phyloP scores from a whole-genome alignment of 2,797 vertebrate species.

The Pelochelys cantorii region DNA sequence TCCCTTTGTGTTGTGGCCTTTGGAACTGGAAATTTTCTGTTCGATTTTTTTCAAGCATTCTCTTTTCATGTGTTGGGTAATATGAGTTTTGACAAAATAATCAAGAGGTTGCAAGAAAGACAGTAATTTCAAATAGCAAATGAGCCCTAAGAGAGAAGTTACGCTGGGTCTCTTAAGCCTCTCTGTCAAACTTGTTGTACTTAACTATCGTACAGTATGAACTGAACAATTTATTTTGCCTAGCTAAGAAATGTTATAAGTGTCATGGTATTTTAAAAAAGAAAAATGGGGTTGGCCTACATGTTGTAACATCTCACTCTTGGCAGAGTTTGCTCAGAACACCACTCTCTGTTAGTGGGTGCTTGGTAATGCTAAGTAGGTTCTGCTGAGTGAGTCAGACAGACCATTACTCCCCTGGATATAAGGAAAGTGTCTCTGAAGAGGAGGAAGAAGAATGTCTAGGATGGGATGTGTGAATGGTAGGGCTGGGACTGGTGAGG shows the following conservation, averaged over 20 bases:
- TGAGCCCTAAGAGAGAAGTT: constrained; percentile 14
- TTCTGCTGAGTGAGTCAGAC: not conserved
- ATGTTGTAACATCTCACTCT: constrained; percentile 27
- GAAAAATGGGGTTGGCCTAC: constrained; percentile 20
- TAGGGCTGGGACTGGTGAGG: not conserved
- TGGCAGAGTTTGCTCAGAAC: constrained; percentile 3
- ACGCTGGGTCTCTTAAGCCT: not conserved
- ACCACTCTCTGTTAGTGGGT: not conserved
- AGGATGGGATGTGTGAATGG: fast-evolving
- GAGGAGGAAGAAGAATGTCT: not conserved
- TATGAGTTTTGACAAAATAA: not conserved
- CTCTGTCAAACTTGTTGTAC: constrained; percentile 17
- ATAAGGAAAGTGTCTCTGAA: not conserved
- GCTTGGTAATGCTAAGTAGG: not conserved
- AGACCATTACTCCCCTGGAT: not conserved
- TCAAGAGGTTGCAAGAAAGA: not conserved
- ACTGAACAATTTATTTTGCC: constrained; percentile 14
- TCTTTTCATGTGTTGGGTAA: not conserved
- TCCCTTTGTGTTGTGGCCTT: not conserved
- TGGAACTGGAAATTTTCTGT: not conserved
- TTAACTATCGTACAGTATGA: not conserved
- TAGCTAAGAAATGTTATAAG: not conserved
- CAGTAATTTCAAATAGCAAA: constrained; percentile 42
- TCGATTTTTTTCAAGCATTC: not conserved
- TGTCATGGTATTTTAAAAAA: not conserved